Percentiles rank a stretch among this genome's conserved stretches.
Evolutionary conservation across 2,113 vertebrate genomes (phyloP).

Genomic region (Tauraco erythrolophus): DNA sequence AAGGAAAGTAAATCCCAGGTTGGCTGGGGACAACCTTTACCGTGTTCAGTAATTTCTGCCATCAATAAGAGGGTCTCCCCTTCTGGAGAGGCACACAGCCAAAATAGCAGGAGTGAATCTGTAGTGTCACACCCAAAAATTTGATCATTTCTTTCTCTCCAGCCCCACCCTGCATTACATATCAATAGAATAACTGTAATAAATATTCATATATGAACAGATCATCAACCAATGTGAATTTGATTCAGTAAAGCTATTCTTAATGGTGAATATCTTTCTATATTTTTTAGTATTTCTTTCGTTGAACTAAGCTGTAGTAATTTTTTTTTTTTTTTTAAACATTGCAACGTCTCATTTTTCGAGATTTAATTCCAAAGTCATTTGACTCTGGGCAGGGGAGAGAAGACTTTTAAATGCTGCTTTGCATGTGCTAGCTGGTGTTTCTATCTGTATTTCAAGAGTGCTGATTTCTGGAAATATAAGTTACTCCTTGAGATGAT

Average conservation of each 20-base stretch:
- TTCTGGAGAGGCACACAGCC: background rate
- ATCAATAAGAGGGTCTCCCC: fast-evolving
- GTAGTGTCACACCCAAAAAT: background rate
- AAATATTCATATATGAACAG: background rate
- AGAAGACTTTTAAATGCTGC: background rate
- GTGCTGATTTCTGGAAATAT: background rate
- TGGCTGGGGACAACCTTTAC: background rate
- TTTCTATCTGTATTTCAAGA: background rate
- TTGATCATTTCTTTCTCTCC: background rate
- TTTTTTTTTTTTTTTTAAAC: background rate
- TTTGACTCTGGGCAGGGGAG: background rate
- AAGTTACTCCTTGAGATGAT: background rate
- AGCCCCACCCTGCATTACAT: background rate
- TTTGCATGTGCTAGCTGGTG: background rate
- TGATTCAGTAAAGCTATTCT: background rate
- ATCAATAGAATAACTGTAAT: background rate
- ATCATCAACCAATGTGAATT: background rate
- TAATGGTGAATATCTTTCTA: background rate
- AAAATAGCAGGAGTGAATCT: background rate
- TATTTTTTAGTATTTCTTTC: background rate
- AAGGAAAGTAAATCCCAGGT: background rate
- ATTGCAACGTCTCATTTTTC: background rate
- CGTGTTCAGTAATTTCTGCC: background rate
- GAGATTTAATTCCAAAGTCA: background rate
- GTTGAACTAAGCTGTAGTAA: background rate